phyloP scores from a whole-genome alignment of 1,140 invertebrate species.

The Drosophila santomea region DNA sequence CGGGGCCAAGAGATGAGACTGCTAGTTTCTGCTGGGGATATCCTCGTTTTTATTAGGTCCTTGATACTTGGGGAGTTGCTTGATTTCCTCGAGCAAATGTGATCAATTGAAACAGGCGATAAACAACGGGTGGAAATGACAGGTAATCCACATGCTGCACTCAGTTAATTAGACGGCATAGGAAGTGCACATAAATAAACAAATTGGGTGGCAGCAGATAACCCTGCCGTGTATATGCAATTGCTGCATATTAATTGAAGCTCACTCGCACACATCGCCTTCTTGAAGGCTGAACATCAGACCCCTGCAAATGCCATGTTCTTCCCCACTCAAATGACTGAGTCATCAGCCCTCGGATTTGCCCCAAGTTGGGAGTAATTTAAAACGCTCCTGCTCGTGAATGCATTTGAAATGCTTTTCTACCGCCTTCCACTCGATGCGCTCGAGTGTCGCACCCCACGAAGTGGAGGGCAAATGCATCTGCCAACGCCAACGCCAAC shows the following conservation, averaged over 20 bases:
- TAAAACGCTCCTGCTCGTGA: conserved; percentile 57
- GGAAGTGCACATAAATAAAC: conserved; percentile 38
- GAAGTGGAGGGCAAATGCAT: conserved; percentile 20
- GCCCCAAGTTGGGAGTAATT: conserved; percentile 43
- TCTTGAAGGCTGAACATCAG: background rate
- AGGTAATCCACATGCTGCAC: conserved; percentile 32
- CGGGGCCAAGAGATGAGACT: conserved; percentile 43
- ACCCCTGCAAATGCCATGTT: background rate
- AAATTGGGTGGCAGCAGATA: conserved; percentile 13
- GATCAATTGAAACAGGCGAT: conserved; percentile 54
- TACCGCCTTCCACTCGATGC: conserved; percentile 33
- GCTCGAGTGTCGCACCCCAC: conserved; percentile 25
- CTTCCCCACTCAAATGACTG: conserved; percentile 19
- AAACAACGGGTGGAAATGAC: conserved; percentile 43
- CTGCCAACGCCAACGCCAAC: conserved; percentile 8
- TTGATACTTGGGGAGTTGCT: conserved; percentile 31
- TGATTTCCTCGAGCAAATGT: conserved; percentile 66
- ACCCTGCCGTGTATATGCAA: conserved; percentile 32
- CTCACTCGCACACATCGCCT: conserved; percentile 40
- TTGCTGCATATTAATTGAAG: conserved; percentile 68
- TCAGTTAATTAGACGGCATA: conserved; percentile 60
- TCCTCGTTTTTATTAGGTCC: conserved; percentile 66
- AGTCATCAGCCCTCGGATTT: conserved; percentile 22
- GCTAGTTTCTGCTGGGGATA: conserved; percentile 42
- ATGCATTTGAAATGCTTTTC: conserved; percentile 56